Evolutionary conservation across 2,113 vertebrate genomes (phyloP), one percentile per base, ranked within the genome.

Genomic region (Lagopus leucura): DNA sequence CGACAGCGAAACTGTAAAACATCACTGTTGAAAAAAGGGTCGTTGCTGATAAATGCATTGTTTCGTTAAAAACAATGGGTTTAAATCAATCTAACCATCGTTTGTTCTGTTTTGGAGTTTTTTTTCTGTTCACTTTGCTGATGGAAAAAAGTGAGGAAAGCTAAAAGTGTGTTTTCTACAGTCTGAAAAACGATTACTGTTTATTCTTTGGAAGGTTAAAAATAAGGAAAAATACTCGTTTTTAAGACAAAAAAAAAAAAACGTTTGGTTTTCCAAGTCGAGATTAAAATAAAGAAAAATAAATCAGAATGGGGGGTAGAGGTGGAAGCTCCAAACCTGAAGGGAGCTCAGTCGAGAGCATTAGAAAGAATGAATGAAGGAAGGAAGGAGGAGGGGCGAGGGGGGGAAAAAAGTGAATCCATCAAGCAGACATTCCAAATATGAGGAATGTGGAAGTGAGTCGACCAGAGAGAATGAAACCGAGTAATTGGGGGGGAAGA

Each of bases 371-470:
- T 86, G 90, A 93, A 82, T 84, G 91, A 95, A 95, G 91, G 93
- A 88, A 50, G 76, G 28, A 69, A 73, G 83, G 79, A 81, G 85
- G 73, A 50, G 48, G 80, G 65, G 71, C 47, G 27, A 24, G 19
- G 54, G 55, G 52, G 24, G 52, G 52, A 52, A 86, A 91, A 60
- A 89, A 95, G 89, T 91, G 92, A 93, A 97, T 75, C 93, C 95
- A 94, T 96, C 95, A 76, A 91, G 88, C 86, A 93, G 85, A 89
- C 91, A 97, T 93, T 94, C 96, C 96, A 95, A 90, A 96, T 94
- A 80, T 93, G 67, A 90, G 93, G 86, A 76, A 91, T 94, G 71
- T 96, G 80, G 85, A 94, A 95, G 87, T 92, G 93, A 96, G 92
- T 90, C 71, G 92, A 71, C 15, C 91, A 70, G 80, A 77, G 90